These are phyloP conservation scores for Phylloscopus trochiloides DNA, from an alignment of 2,113 vertebrate genomes.

Conservation along the genomic window DNA sequence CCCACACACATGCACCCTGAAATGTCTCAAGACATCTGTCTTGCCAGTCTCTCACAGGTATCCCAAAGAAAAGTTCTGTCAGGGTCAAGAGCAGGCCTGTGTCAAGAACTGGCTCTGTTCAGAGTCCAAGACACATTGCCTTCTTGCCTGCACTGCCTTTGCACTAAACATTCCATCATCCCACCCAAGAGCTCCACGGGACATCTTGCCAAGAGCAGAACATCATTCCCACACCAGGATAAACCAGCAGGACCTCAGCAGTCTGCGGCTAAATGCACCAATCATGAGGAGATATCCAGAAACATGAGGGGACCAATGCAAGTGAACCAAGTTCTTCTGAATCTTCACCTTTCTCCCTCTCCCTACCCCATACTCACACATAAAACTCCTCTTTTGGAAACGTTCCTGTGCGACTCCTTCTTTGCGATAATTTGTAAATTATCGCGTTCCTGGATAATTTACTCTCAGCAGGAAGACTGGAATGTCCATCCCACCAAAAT, in stretches of 20 bases:
- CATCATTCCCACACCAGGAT: neutral
- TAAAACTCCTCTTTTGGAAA: neutral
- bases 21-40: neutral
- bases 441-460: neutral
- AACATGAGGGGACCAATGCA: neutral
- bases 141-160: neutral
- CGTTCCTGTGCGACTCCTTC: neutral
- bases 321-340: neutral
- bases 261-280: neutral
- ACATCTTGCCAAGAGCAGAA: neutral
- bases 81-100: neutral
- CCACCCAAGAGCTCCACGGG: neutral
- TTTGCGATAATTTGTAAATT: neutral
- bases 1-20: accelerated
- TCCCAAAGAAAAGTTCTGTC: neutral
- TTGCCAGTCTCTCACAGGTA: neutral
- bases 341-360: neutral
- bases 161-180: neutral
- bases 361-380: neutral
- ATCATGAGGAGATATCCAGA: neutral
- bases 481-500: neutral
- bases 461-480: neutral
- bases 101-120: neutral
- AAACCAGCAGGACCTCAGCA: neutral
- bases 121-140: neutral